Evolutionary conservation across 2,113 vertebrate species (phyloP), one percentile per base, ranked within the genome.

Genomic region (Forbesichthys agassizii): DNA sequence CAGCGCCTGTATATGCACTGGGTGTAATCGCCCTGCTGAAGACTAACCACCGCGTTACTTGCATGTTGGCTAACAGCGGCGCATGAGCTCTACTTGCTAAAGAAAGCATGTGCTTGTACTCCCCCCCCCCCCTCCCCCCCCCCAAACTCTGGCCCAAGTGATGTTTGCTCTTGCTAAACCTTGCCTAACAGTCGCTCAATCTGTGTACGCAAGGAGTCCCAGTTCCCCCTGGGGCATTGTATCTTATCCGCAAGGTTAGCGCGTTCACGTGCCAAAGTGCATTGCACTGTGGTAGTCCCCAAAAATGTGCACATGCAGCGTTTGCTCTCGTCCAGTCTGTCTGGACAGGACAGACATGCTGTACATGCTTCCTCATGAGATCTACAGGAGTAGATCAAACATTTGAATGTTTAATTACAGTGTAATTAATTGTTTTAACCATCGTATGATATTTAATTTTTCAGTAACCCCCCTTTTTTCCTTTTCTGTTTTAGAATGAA

Each of bases 401-500:
- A 14, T 14, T 7, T 3, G 52, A 53, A 53, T 14, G 52, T 53
- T 27, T 47, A 8, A 36, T 61, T 61, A 84, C 81, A 78, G 75
- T 86, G 64, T 88, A 64, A 87, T 64, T 18, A 80, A 68, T 46
- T 87, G 64, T 81, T 90, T 68, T 90, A 89, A 88, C 84, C 63
- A 75, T 92, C 87, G 85, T 87, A 86, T 88, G 66, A 82, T 88
- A 88, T 88, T 57, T 80, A 69, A 82, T 83, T 89, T 89, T 90
- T 83, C 78, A 85, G 85, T 90, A 88, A 90, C 84, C 80, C 84
- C 61, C 71, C 80, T 46, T 16, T 86, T 86, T 89, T 82, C 74
- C 86, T 85, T 91, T 80, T 88, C 85, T 85, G 77, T 93, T 92
- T 90, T 92, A 93, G 93, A 93, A 92, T 84, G 93, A 93, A 92